Evolutionary conservation across 2,113 vertebrate genomes (phyloP), one percentile per base, ranked within the genome.

Genomic region (Gasterosteus nipponicus): DNA sequence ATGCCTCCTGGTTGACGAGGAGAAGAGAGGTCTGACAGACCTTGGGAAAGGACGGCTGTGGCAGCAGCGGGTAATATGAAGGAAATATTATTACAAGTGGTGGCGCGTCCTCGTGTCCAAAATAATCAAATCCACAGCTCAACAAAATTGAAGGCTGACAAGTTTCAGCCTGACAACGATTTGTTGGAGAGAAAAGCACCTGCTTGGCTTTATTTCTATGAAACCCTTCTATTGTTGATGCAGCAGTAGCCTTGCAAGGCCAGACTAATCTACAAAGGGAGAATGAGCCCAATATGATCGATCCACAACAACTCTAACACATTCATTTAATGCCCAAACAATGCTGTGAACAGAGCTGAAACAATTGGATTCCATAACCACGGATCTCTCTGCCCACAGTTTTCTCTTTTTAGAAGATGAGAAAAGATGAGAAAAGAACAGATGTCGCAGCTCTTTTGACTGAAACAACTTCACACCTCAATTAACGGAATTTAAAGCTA

Each of bases 111-210:
- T 51, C 39, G 14, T 22, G 46, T 26, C 19, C 42, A 59, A 49
- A 68, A 51, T 68, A 39, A 60, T 60, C 38, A 31, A 68, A 60
- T 67, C n/a, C 31, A 75, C 67, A 66, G 31, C 35, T 58, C 33
- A 67, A 29, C 56, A 35, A 35, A 49, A 62, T 12, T 54, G 46
- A 67, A 67, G 51, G 47, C 31, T 15, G 41, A 63, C 60, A 29
- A 31, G 7, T 29, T 59, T 44, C 49, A 44, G 38, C 33, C 35
- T 42, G 47, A 54, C 59, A 54, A 35, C 49, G 56, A 51, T 39
- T 51, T 35, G 38, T 4, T 2, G 44, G 49, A 56, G 60, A 63
- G 3, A 63, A 56, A 64, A 29, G 26, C 42, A 18, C 47, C 49
- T 56, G 53, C 16, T 35, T 3, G 46, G 31, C 44, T 57, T 54